These are phyloP conservation scores for Euproctis similis DNA, from an alignment of 2,888 invertebrate species.

Conservation along the genomic window DNA sequence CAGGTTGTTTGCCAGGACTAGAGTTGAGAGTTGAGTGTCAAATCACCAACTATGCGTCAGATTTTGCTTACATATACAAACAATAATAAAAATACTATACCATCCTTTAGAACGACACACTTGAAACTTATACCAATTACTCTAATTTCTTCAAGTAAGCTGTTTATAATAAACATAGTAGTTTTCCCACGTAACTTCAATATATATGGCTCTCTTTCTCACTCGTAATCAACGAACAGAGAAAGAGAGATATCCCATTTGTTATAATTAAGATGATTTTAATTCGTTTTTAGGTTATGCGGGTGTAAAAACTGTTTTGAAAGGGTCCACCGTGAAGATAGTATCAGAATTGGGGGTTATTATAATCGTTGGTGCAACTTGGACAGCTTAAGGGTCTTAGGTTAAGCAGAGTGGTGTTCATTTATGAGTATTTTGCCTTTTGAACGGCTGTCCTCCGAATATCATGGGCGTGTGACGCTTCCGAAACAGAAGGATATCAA, in stretches of 20 bases:
- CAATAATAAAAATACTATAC: too few species aligned
- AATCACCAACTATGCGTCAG: too few species aligned
- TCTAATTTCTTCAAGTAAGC: conserved; percentile 15
- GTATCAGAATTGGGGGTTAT: too few species aligned
- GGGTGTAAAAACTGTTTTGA: conserved; percentile 17
- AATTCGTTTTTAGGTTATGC: conserved; percentile 27
- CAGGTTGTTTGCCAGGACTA: too few species aligned
- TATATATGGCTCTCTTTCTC: conserved; percentile 8
- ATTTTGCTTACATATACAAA: neutral
- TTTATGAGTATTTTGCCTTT: neutral
- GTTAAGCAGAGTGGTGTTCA: neutral
- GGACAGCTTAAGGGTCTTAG: too few species aligned
- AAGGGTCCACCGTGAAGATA: conserved; percentile 10
- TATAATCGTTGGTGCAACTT: too few species aligned
- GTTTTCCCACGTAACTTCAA: conserved; percentile 22
- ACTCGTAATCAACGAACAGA: conserved; percentile 8
- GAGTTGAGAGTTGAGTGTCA: too few species aligned
- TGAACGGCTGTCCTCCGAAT: neutral
- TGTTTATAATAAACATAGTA: conserved; percentile 15
- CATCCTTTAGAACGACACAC: too few species aligned
- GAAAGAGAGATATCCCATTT: conserved; percentile 16
- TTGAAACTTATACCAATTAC: conserved; percentile 18
- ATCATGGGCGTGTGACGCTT: too few species aligned
- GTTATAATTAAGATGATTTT: conserved; percentile 21
- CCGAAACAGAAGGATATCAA: too few species aligned